These are phyloP conservation scores for Idaea straminata DNA, from an alignment of 2,888 invertebrate genomes.

Conservation along the genomic window DNA sequence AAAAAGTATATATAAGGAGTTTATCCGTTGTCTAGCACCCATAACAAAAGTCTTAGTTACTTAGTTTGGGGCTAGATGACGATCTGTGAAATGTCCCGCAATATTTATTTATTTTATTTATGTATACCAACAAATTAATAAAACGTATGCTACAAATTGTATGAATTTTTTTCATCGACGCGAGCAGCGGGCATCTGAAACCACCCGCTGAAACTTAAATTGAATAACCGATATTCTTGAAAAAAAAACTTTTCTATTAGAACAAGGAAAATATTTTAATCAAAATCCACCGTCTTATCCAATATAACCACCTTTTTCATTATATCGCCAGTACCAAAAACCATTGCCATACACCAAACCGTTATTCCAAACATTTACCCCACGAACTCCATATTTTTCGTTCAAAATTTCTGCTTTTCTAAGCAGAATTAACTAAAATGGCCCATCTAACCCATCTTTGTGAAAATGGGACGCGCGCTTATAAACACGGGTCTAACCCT, in stretches of 20 bases:
- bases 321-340: background rate
- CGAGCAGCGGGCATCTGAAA: too few species aligned
- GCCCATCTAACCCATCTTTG: constrained; percentile 11
- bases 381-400: constrained; percentile 14
- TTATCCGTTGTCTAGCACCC: too few species aligned
- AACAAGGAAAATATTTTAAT: background rate
- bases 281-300: background rate
- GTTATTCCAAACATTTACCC: constrained; percentile 4
- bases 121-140: too few species aligned
- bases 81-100: too few species aligned
- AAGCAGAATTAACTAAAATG: constrained; percentile 34
- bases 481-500: constrained; percentile 21
- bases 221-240: background rate
- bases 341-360: constrained; percentile 6
- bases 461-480: constrained; percentile 30
- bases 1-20: too few species aligned
- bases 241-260: background rate
- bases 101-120: too few species aligned
- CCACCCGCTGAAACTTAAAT: too few species aligned
- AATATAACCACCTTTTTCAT: background rate
- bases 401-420: constrained; percentile 19
- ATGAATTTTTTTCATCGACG: too few species aligned
- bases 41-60: too few species aligned
- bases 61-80: too few species aligned
- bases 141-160: too few species aligned